phyloP scores from a whole-genome alignment of 2,113 vertebrate species.

The Pitta sordida region DNA sequence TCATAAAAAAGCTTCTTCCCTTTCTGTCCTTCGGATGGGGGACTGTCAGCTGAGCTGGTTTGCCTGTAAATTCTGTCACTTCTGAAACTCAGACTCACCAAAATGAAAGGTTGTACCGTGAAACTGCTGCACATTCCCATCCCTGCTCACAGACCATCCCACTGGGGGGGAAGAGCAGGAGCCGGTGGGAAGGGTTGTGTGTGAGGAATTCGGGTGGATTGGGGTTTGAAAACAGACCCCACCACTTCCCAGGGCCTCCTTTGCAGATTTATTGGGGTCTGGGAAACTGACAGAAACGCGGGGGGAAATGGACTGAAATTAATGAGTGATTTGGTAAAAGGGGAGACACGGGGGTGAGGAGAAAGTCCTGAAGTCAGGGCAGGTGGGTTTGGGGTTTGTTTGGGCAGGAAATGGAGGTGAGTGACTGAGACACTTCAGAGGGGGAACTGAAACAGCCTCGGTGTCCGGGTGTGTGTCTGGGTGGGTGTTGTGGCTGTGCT shows the following conservation, averaged over 20 bases:
- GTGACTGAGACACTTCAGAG: background rate
- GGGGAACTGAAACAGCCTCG: background rate
- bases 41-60: constrained; percentile 33
- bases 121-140: background rate
- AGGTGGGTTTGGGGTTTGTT: background rate
- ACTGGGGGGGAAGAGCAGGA: background rate
- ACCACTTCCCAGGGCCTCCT: background rate
- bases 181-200: background rate
- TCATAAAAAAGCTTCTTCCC: background rate
- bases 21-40: background rate
- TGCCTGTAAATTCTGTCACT: background rate
- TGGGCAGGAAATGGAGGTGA: background rate
- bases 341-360: background rate
- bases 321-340: background rate
- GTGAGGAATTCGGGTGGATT: background rate
- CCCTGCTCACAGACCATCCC: background rate
- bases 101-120: background rate
- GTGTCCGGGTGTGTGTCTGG: background rate
- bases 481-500: background rate
- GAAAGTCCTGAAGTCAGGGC: background rate
- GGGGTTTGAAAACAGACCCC: background rate
- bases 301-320: accelerated
- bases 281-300: background rate
- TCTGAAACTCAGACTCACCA: background rate
- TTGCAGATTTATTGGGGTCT: background rate